phyloP scores from a whole-genome alignment of 2,113 vertebrate species.

The Oenanthe oenanthe region DNA sequence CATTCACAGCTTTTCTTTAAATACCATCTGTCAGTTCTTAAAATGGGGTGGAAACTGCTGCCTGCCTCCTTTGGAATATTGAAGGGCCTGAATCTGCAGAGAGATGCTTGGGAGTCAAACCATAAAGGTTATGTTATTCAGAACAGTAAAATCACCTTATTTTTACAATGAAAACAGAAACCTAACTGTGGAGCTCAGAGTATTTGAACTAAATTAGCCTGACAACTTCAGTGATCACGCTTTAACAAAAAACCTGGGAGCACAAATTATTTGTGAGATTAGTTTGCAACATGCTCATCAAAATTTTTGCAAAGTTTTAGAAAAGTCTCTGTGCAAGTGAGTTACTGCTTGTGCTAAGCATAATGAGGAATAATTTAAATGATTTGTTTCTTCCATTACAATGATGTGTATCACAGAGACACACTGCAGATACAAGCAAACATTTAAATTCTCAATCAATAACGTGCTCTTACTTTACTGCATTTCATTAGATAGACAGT shows the following conservation, averaged over 20 bases:
- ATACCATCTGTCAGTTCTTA: background rate
- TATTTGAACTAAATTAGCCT: background rate
- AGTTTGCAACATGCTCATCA: background rate
- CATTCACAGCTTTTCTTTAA: background rate
- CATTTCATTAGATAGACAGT: constrained; percentile 63
- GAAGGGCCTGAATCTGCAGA: background rate
- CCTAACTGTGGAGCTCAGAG: background rate
- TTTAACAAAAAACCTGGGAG: background rate
- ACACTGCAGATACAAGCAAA: background rate
- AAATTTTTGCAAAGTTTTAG: constrained; percentile 9
- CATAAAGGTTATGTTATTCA: background rate
- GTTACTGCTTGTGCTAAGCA: constrained; percentile 19
- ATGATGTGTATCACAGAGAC: background rate
- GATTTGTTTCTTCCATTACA: constrained; percentile 54
- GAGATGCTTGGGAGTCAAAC: background rate
- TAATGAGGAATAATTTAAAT: constrained; percentile 55
- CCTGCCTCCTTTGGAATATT: background rate
- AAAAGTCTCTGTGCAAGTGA: background rate
- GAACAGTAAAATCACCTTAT: background rate
- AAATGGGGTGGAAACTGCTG: background rate
- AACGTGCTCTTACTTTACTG: constrained; percentile 28
- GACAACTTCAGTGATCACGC: background rate
- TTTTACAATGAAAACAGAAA: background rate
- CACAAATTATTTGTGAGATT: background rate
- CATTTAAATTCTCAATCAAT: constrained; percentile 56